A percentile compares a stretch with the other conserved stretches of the same genome.
phyloP scores from a whole-genome alignment of 2,113 vertebrate species.

The Ceyx margarethae region DNA sequence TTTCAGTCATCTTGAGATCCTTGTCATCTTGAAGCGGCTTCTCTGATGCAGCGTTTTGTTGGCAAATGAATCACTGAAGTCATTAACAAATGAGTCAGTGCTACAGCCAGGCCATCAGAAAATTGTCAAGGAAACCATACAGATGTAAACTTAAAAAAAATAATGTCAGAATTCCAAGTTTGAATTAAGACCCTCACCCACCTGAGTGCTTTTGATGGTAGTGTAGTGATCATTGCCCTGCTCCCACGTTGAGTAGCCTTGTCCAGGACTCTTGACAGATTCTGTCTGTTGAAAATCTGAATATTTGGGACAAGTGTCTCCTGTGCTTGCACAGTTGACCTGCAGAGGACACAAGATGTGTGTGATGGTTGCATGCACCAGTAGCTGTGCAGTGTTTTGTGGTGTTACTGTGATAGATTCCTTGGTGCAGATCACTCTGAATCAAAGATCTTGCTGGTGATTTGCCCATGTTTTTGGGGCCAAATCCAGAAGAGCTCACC shows the following conservation, averaged over 20 bases:
- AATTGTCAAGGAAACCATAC: no score
- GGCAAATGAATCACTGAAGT: no score
- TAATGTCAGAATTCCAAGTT: no score
- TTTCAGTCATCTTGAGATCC: no score
- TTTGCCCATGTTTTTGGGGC: neutral
- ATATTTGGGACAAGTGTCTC: neutral
- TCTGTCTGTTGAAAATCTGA: neutral
- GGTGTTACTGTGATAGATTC: neutral
- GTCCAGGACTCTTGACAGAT: neutral
- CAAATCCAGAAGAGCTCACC: neutral
- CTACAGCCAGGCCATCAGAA: no score
- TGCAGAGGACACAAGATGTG: neutral
- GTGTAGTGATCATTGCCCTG: neutral
- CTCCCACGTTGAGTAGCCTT: fast-evolving
- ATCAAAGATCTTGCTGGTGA: neutral
- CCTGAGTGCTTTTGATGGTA: no score
- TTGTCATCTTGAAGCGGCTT: no score
- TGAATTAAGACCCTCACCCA: no score
- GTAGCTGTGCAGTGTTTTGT: neutral
- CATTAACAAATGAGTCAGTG: no score
- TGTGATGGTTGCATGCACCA: neutral
- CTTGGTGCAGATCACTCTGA: neutral
- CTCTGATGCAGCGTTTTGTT: no score
- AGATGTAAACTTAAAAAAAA: no score
- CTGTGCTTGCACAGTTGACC: neutral